Evolutionary conservation across 1,140 invertebrate species (phyloP).

Genomic region (Doryteuthis pealeii): DNA sequence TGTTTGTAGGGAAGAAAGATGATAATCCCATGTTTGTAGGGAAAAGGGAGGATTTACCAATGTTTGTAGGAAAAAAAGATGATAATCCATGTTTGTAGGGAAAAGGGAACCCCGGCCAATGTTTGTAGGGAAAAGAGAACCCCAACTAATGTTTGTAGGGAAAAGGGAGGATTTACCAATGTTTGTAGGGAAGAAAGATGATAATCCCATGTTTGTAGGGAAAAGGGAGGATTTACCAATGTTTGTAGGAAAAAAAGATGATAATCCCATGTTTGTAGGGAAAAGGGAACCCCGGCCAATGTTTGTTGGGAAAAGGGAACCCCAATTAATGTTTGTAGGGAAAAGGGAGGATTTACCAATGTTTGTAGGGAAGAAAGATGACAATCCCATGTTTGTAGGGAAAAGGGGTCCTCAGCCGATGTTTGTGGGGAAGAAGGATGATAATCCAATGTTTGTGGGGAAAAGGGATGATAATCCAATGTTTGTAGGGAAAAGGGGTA

Average conservation of each 20-base stretch:
- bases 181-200: neutral
- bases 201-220: neutral
- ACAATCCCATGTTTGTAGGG: constrained; percentile 11
- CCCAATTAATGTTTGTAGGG: neutral
- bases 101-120: neutral
- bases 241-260: constrained; percentile 14
- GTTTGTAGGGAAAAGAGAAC: neutral
- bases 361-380: constrained; percentile 13
- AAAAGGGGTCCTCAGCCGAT: constrained; percentile 17
- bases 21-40: constrained; percentile 19
- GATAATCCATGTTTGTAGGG: constrained; percentile 8
- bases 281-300: neutral
- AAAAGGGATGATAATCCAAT: neutral
- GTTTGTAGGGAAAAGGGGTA: constrained; percentile 21
- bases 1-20: neutral
- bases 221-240: neutral
- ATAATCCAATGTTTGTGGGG: neutral
- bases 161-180: neutral
- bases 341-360: neutral
- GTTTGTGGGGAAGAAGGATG: constrained; percentile 8
- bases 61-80: neutral
- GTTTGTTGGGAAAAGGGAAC: neutral
- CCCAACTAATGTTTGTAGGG: neutral
- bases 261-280: neutral
- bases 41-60: constrained; percentile 10